These are phyloP conservation scores for Chelon auratus DNA, from an alignment of 2,797 vertebrate species.

Conservation along the genomic window DNA sequence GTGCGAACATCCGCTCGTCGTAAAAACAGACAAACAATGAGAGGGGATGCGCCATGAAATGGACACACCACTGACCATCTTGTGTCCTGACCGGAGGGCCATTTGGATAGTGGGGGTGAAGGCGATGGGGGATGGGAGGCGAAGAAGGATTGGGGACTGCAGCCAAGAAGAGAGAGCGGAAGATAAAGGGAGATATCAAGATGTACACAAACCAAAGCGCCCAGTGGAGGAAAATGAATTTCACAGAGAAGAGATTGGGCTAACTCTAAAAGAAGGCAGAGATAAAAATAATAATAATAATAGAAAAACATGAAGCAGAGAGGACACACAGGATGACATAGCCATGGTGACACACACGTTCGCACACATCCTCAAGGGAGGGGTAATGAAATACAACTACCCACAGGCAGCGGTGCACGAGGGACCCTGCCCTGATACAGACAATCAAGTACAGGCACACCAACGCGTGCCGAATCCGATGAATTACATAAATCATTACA, in stretches of 20 bases:
- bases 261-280: neutral
- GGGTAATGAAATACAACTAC: constrained; percentile 51
- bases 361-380: constrained; percentile 42
- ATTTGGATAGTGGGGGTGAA: constrained; percentile 57
- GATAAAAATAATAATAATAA: neutral
- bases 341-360: constrained; percentile 28
- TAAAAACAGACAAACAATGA: constrained; percentile 29
- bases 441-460: constrained; percentile 24
- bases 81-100: constrained; percentile 68
- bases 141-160: constrained; percentile 29
- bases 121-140: constrained; percentile 65
- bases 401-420: constrained; percentile 35
- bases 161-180: constrained; percentile 49
- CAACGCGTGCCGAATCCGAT: neutral
- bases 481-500: constrained; percentile 15
- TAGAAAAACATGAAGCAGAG: neutral
- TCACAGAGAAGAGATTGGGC: neutral
- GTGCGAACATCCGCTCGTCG: neutral
- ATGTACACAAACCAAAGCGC: constrained; percentile 6
- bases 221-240: neutral
- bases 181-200: constrained; percentile 17
- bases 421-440: constrained; percentile 33
- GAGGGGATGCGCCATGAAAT: constrained; percentile 28
- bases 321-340: constrained; percentile 3
- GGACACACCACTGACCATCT: constrained; percentile 63